Evolutionary conservation across 2,113 vertebrate genomes (phyloP), one percentile per base, ranked within the genome.

Genomic region (Otus sunia): DNA sequence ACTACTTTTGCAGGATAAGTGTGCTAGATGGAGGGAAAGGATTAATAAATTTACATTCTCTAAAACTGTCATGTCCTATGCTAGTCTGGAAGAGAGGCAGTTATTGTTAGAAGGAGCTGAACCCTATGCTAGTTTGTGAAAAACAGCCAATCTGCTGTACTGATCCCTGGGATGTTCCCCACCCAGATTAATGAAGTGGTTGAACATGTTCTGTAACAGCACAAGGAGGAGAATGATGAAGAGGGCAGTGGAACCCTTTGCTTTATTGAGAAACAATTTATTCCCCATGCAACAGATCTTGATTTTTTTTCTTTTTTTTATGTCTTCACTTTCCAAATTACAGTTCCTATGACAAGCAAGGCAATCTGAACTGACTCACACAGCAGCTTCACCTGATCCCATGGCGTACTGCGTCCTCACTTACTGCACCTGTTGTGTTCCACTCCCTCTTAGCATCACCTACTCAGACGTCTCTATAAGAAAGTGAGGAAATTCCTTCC

Each of bases 401-500:
- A 47, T 12, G 67, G 11, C 1, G 0, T 37, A 32, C 34, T 60
- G 53, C 26, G 26, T 75, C 30, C 58, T 23, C 56, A 49, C 20
- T 56, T 60, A 78, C 11, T 62, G 56, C 19, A 91, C 37, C 81
- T 78, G 83, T 75, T 89, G 39, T 66, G 17, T 59, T 85, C 26
- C 62, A 59, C 30, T 59, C 69, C 66, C 41, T 58, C 84, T 64
- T 68, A 76, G 37, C 49, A 62, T 90, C 59, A 94, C n/a, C 67
- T 96, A 82, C 89, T 91, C 81, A 88, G 53, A 92, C 30, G n/a
- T 72, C 75, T 79, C 80, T 53, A 93, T 72, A 87, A 86, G 84
- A 94, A 89, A 87, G 55, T 77, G 66, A 91, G 56, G 37, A 95
- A 81, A 97, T 94, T 92, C 50, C 64, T 94, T 92, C 75, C 77